Percentiles rank a stretch among this genome's conserved stretches.
These are phyloP conservation scores for Achroia grisella DNA, from an alignment of 1,140 invertebrate genomes.

Conservation along the genomic window DNA sequence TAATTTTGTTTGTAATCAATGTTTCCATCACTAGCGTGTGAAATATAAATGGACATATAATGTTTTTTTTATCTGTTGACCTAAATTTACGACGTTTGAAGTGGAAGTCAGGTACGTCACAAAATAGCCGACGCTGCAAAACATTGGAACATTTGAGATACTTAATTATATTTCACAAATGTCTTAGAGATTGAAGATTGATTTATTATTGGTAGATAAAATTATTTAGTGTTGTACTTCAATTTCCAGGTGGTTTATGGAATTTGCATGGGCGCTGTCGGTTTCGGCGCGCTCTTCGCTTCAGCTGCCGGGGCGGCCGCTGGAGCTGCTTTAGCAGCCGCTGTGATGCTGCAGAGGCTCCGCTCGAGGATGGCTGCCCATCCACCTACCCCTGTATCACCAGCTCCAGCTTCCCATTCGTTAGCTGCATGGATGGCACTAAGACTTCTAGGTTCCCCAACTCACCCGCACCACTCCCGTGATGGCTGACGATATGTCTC, in stretches of 20 bases:
- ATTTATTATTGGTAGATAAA: too few relatives aligned
- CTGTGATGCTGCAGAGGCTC: slow-evolving; percentile 83
- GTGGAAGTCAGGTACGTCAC: too few relatives aligned
- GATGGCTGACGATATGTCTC: slow-evolving; percentile 29
- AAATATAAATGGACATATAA: too few relatives aligned
- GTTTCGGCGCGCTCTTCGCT: slow-evolving; percentile 91
- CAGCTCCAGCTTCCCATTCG: slow-evolving; percentile 75
- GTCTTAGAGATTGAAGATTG: too few relatives aligned
- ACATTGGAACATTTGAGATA: too few relatives aligned
- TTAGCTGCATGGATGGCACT: slow-evolving; percentile 83
- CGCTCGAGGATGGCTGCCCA: slow-evolving; percentile 76
- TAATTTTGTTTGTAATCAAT: too few relatives aligned
- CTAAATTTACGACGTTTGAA: too few relatives aligned
- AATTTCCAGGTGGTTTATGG: slow-evolving; percentile 81
- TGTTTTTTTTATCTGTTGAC: too few relatives aligned
- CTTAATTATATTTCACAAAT: too few relatives aligned
- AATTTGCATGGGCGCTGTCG: slow-evolving; percentile 90
- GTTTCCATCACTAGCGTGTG: too few relatives aligned
- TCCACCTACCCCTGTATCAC: slow-evolving; percentile 73
- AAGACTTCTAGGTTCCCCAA: slow-evolving; percentile 77
- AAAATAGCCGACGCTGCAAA: too few relatives aligned
- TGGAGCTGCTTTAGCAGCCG: slow-evolving; percentile 85
- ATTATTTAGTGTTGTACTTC: slow-evolving; percentile 3
- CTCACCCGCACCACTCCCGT: slow-evolving; percentile 34
- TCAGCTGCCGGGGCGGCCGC: slow-evolving; percentile 89